A percentile compares a stretch with the other conserved stretches of the same genome.
phyloP scores from a whole-genome alignment of 2,797 vertebrate species.

The Tenualosa ilisha region DNA sequence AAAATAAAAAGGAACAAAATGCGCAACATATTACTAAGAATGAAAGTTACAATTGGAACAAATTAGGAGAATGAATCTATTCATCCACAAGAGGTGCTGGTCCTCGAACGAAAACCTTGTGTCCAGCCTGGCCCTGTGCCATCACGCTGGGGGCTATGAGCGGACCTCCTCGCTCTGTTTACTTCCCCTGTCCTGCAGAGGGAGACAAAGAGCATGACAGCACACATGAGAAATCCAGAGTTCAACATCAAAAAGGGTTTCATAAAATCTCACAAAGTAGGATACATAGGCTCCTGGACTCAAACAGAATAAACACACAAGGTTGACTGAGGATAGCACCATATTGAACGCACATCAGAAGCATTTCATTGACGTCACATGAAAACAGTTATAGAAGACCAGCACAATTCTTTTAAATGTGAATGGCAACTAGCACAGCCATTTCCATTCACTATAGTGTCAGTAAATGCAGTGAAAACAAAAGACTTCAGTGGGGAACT shows the following conservation, averaged over 20 bases:
- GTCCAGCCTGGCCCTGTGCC: conserved; percentile 33
- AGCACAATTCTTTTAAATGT: too few species aligned
- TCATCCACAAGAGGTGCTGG: conserved; percentile 56
- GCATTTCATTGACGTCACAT: too few species aligned
- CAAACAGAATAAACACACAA: neutral
- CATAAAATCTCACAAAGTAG: neutral
- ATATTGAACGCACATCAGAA: too few species aligned
- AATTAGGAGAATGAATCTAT: conserved; percentile 37
- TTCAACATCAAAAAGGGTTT: neutral
- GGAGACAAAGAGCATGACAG: neutral
- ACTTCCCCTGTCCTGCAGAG: conserved; percentile 72
- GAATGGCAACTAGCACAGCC: too few species aligned
- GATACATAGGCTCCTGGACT: neutral
- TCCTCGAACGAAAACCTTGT: conserved; percentile 48
- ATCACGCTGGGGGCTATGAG: conserved; percentile 59
- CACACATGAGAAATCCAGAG: neutral
- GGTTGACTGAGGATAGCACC: too few species aligned
- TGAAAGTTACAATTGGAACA: neutral
- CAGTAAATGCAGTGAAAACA: too few species aligned
- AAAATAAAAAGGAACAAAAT: conserved; percentile 13
- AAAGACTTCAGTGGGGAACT: too few species aligned
- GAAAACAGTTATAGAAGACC: too few species aligned
- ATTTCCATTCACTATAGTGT: too few species aligned
- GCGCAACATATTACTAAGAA: neutral
- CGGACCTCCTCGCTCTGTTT: conserved; percentile 74